Evolutionary conservation across 2,797 vertebrate genomes (phyloP).

Genomic region (Poeciliopsis turneri): DNA sequence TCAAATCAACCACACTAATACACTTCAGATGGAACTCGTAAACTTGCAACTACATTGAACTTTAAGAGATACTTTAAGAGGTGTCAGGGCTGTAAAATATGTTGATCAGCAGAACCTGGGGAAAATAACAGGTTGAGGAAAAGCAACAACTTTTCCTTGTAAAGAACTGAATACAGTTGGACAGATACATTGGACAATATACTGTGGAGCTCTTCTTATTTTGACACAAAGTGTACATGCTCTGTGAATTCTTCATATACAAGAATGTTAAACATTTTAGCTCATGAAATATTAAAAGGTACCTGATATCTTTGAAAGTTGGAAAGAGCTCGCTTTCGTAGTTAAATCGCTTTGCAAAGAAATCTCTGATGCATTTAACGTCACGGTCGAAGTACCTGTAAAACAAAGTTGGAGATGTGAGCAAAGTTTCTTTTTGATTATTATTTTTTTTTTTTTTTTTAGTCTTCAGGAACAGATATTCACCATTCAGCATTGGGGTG

Average conservation of each 20-base stretch:
- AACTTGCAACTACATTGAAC: not conserved
- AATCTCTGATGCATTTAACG: constrained; percentile 93
- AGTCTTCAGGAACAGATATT: constrained; percentile 8
- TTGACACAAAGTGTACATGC: not conserved
- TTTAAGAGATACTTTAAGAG: no score
- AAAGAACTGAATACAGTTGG: not conserved
- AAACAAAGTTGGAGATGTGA: constrained; percentile 14
- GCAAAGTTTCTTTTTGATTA: not conserved
- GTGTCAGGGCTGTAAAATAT: not conserved
- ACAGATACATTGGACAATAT: not conserved
- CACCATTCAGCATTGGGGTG: constrained; percentile 96
- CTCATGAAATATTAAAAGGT: constrained; percentile 36
- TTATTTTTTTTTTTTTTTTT: not conserved
- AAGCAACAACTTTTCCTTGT: not conserved
- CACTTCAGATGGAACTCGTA: not conserved
- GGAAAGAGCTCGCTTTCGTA: constrained; percentile 97
- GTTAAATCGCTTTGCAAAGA: constrained; percentile 89
- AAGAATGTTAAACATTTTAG: not conserved
- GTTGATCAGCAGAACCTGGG: not conserved
- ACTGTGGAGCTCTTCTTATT: not conserved
- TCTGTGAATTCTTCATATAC: not conserved
- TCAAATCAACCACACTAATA: not conserved
- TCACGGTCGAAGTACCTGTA: constrained; percentile 97
- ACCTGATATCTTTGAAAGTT: constrained; percentile 91
- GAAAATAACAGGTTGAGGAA: not conserved